phyloP scores from a whole-genome alignment of 1,140 invertebrate species.

The Neodiprion pinetum region DNA sequence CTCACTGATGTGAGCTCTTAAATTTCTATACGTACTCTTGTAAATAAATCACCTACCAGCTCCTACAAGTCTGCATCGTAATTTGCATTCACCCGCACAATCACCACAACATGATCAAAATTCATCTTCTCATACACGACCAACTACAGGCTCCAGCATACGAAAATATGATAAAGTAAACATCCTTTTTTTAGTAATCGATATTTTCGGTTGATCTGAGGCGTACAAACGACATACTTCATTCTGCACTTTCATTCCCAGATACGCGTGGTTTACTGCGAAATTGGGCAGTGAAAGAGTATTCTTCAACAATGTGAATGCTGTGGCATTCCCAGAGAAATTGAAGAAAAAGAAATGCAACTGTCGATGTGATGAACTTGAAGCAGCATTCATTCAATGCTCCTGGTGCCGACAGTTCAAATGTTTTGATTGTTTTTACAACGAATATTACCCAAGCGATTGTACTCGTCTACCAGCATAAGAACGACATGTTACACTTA shows the following conservation, averaged over 20 bases:
- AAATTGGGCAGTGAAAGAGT: neutral
- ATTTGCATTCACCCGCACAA: no score
- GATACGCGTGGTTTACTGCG: neutral
- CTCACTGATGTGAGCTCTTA: no score
- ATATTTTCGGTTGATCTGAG: slow-evolving; percentile 1
- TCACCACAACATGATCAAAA: slow-evolving; percentile 18
- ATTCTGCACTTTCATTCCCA: neutral
- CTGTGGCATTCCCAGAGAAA: neutral
- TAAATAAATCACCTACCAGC: no score
- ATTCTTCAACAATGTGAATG: neutral
- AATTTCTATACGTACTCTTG: no score
- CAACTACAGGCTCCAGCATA: slow-evolving; percentile 24
- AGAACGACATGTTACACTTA: neutral
- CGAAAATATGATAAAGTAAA: slow-evolving; percentile 31
- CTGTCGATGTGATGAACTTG: neutral
- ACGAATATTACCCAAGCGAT: no score
- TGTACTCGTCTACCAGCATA: neutral
- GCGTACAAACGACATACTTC: neutral
- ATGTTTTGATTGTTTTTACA: no score
- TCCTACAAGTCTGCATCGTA: no score
- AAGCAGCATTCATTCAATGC: neutral
- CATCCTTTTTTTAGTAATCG: slow-evolving; percentile 25
- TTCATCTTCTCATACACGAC: slow-evolving; percentile 29
- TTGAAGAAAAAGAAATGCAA: neutral
- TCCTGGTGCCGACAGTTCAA: neutral